Percentiles rank a stretch among this genome's conserved stretches.
phyloP scores from a whole-genome alignment of 2,797 vertebrate species.

The Bucorvus abyssinicus region DNA sequence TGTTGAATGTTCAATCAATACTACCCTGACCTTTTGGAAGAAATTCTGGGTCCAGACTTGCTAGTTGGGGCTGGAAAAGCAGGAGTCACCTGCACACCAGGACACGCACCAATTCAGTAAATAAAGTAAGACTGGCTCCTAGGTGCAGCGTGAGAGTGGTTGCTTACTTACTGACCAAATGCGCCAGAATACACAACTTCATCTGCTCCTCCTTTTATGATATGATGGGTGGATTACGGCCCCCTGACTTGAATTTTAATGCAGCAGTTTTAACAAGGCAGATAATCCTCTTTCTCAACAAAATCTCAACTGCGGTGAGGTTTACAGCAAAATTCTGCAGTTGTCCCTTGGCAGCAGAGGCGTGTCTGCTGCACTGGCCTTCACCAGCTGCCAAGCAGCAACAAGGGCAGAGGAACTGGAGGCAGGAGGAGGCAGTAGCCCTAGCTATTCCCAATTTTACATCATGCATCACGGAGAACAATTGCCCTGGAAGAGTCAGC shows the following conservation, averaged over 20 bases:
- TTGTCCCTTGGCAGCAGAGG: not conserved
- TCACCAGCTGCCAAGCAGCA: not conserved
- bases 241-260: not conserved
- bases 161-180: not conserved
- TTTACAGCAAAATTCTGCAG: not conserved
- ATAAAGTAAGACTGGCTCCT: not conserved
- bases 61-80: not conserved
- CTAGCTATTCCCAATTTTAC: not conserved
- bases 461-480: not conserved
- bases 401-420: not conserved
- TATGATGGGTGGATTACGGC: no score
- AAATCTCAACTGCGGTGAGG: not conserved
- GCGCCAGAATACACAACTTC: not conserved
- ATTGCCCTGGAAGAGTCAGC: not conserved
- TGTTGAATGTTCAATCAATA: no score
- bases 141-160: not conserved
- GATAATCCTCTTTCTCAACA: not conserved
- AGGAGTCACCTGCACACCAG: not conserved
- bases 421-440: not conserved
- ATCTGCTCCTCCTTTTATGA: not conserved
- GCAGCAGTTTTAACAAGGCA: not conserved
- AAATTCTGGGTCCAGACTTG: not conserved
- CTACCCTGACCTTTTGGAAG: no score
- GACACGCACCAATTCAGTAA: not conserved
- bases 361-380: not conserved